phyloP scores from a whole-genome alignment of 2,888 invertebrate species.

The Ennomos fuscantarius region DNA sequence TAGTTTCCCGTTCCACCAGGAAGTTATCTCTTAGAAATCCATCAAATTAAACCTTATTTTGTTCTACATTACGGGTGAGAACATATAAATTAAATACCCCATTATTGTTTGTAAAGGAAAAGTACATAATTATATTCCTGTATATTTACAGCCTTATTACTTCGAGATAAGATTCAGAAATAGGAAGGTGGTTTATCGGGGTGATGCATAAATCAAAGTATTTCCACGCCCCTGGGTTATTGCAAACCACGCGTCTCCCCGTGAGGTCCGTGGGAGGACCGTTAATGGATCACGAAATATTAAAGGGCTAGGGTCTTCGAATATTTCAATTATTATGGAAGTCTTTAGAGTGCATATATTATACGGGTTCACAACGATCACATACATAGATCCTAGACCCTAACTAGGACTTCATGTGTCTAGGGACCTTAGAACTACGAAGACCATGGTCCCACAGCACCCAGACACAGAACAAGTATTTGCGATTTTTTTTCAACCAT shows the following conservation, averaged over 20 bases:
- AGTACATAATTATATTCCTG: neutral
- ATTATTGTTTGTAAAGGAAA: constrained; percentile 13
- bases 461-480: too few relatives aligned
- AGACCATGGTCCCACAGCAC: too few relatives aligned
- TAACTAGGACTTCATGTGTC: too few relatives aligned
- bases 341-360: too few relatives aligned
- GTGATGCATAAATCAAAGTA: constrained; percentile 21
- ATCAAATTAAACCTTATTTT: constrained; percentile 9
- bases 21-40: constrained; percentile 2
- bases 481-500: too few relatives aligned
- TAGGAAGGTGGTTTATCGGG: neutral
- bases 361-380: too few relatives aligned
- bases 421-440: too few relatives aligned
- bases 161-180: neutral
- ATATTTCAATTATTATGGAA: neutral
- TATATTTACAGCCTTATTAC: constrained; percentile 1
- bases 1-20: constrained; percentile 20
- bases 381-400: too few relatives aligned
- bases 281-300: constrained; percentile 19
- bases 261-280: constrained; percentile 18
- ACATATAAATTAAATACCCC: constrained; percentile 1
- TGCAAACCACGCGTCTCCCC: constrained; percentile 5
- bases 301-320: constrained; percentile 7
- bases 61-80: neutral
- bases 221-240: constrained; percentile 20